phyloP scores from a whole-genome alignment of 2,113 vertebrate genomes.

The Dolichallabes microphthalmus region DNA sequence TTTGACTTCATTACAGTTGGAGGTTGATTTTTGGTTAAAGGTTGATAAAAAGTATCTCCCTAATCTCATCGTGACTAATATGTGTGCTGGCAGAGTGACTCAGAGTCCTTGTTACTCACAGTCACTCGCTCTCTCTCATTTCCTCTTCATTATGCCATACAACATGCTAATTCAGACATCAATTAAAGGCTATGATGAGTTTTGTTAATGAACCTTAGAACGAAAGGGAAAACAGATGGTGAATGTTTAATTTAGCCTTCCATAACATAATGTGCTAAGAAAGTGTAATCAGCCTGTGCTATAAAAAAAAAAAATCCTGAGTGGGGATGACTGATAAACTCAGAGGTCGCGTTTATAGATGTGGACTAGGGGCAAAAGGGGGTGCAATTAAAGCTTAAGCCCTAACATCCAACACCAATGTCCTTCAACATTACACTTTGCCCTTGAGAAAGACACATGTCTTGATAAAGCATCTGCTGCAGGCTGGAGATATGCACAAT shows the following conservation, averaged over 20 bases:
- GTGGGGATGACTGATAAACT: background rate
- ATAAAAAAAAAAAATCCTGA: background rate
- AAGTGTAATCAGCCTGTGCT: background rate
- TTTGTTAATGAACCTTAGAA: conserved; percentile 67
- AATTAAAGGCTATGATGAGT: conserved; percentile 71
- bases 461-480: background rate
- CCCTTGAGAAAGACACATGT: background rate
- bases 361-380: background rate
- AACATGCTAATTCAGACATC: conserved; percentile 67
- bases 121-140: conserved; percentile 44
- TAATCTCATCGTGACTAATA: conserved; percentile 51
- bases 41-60: conserved; percentile 7
- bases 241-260: conserved; percentile 43
- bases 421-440: background rate
- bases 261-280: background rate
- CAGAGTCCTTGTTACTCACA: conserved; percentile 35
- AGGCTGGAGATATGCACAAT: conserved; percentile 26
- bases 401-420: background rate
- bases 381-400: background rate
- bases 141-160: conserved; percentile 58
- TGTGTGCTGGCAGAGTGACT: conserved; percentile 47
- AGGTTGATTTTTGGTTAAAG: conserved; percentile 33
- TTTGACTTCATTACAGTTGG: background rate
- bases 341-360: background rate
- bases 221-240: conserved; percentile 49